phyloP scores from a whole-genome alignment of 2,113 vertebrate species.

The Thunnus thynnus region DNA sequence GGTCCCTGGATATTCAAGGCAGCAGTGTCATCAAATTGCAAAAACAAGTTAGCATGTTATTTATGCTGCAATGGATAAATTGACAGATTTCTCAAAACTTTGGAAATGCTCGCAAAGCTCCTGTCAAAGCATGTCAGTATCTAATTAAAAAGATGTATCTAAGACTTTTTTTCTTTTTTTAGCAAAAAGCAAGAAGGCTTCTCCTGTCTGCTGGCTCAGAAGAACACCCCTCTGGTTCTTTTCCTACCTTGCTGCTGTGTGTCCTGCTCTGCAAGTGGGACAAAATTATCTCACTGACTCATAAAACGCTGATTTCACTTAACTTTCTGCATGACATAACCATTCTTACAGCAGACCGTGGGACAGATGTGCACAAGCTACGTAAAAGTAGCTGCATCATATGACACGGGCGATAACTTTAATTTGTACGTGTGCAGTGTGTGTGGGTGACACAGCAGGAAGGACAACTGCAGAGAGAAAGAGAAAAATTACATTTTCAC shows the following conservation, averaged over 20 bases:
- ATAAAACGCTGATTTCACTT: slow-evolving; percentile 3
- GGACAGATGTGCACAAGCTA: background rate
- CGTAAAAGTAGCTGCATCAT: background rate
- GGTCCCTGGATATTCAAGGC: background rate
- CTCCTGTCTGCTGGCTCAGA: background rate
- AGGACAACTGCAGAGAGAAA: no score
- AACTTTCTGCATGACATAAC: background rate
- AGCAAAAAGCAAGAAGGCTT: background rate
- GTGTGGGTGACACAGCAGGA: no score
- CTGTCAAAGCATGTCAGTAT: slow-evolving; percentile 6
- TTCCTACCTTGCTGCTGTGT: background rate
- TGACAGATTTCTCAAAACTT: background rate
- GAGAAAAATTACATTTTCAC: no score
- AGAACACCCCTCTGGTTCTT: background rate
- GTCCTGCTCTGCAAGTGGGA: background rate
- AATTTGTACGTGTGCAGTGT: no score
- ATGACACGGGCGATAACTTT: background rate
- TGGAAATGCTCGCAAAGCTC: background rate
- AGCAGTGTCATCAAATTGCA: background rate
- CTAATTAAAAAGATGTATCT: slow-evolving; percentile 1
- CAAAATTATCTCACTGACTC: background rate
- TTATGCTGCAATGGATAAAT: background rate
- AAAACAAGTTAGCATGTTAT: background rate
- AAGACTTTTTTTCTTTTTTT: background rate
- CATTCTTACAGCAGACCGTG: background rate